Evolutionary conservation across 1,140 invertebrate species (phyloP).

Genomic region (Bicyclus anynana): DNA sequence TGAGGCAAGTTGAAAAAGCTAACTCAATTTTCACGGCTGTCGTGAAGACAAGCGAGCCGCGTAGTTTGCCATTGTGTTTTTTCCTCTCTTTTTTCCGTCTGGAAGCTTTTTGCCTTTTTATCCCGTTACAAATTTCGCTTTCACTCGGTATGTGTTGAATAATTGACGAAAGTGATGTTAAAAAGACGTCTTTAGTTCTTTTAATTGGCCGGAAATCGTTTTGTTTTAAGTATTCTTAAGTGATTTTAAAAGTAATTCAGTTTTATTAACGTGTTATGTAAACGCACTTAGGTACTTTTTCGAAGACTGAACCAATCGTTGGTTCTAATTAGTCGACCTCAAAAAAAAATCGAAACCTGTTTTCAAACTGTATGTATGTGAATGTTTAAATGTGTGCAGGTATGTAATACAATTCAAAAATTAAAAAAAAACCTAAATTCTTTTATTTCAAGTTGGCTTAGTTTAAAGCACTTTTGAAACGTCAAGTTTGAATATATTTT

Average conservation of each 20-base stretch:
- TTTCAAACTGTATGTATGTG: too few relatives aligned
- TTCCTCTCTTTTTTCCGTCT: conserved; percentile 16
- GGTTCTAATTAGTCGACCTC: too few relatives aligned
- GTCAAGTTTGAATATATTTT: too few relatives aligned
- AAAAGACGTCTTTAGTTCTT: conserved; percentile 13
- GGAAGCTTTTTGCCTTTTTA: conserved; percentile 41
- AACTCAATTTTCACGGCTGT: conserved; percentile 62
- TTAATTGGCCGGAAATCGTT: conserved; percentile 6
- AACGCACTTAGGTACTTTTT: not conserved
- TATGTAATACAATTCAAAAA: too few relatives aligned
- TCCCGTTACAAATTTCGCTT: conserved; percentile 44
- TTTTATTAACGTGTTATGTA: not conserved
- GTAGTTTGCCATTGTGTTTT: conserved; percentile 22
- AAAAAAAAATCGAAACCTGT: too few relatives aligned
- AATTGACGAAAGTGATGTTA: conserved; percentile 24
- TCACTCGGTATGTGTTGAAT: conserved; percentile 45
- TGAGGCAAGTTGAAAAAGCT: conserved; percentile 49
- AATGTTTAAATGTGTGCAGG: too few relatives aligned
- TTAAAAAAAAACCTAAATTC: too few relatives aligned
- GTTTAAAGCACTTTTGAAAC: too few relatives aligned
- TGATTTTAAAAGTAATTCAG: not conserved
- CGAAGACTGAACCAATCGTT: too few relatives aligned
- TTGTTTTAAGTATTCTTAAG: not conserved
- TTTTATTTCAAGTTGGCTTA: too few relatives aligned
- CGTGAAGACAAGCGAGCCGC: conserved; percentile 21